Conservation (phyloP, 2,113 vertebrate genomes). For the Alectura lathami region DNA sequence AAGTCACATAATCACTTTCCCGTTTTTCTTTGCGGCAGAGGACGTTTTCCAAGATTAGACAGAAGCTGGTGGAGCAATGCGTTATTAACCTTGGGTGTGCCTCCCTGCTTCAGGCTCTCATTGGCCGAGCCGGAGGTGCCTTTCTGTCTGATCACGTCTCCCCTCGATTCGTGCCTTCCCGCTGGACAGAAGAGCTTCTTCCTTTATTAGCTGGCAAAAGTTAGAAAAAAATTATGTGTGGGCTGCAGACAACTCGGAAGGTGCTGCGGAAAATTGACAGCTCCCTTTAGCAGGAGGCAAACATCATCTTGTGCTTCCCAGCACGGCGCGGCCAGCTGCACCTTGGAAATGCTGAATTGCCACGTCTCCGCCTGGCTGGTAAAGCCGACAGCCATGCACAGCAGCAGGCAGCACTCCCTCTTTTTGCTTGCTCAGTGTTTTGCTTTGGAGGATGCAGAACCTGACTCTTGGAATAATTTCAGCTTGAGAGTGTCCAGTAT, state of each 20-base stretch:
- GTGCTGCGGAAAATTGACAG: background rate
- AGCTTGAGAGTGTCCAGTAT: background rate
- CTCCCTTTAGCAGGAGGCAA: background rate
- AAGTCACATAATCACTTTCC: slow-evolving; percentile 69
- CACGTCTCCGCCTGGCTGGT: fast-evolving
- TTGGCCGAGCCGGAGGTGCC: slow-evolving; percentile 38
- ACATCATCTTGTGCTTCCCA: background rate
- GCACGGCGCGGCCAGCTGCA: background rate
- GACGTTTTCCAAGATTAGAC: slow-evolving; percentile 68
- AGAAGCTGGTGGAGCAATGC: slow-evolving; percentile 49
- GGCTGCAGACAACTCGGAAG: background rate
- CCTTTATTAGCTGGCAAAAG: background rate
- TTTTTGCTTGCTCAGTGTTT: background rate
- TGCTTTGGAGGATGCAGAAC: background rate
- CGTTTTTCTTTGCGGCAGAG: slow-evolving; percentile 48
- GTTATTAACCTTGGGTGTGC: slow-evolving; percentile 56
- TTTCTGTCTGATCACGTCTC: slow-evolving; percentile 53
- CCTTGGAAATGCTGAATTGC: background rate
- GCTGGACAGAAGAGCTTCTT: background rate
- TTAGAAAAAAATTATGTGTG: background rate
- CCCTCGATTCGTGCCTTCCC: background rate
- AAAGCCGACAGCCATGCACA: background rate
- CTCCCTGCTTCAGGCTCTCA: slow-evolving; percentile 23
- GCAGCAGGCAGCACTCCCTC: background rate
- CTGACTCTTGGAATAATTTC: slow-evolving; percentile 10